Evolutionary conservation across 2,888 invertebrate genomes (phyloP).

Genomic region (Muscina levida): DNA sequence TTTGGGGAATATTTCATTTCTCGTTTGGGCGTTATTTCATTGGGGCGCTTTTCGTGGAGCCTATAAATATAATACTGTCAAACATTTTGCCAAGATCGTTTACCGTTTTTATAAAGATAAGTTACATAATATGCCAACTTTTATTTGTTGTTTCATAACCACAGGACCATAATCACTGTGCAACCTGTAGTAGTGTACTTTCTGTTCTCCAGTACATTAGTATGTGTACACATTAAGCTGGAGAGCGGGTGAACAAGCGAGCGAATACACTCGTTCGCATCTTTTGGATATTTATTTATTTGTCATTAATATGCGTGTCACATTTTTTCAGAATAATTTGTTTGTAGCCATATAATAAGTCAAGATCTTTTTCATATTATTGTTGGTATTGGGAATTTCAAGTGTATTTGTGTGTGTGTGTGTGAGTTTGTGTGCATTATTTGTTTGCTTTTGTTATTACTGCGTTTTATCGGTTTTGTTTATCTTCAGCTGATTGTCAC

Average conservation of each 20-base stretch:
- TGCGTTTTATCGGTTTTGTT: conserved; percentile 15
- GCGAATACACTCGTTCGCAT: background rate
- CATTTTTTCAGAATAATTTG: conserved; percentile 64
- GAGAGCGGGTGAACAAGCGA: background rate
- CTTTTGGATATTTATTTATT: conserved; percentile 18
- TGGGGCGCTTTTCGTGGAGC: no score
- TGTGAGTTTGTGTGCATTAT: background rate
- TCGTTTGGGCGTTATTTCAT: no score
- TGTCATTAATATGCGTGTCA: conserved; percentile 58
- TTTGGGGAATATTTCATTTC: no score
- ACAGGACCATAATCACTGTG: no score
- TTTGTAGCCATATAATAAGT: conserved; percentile 45
- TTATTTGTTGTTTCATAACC: no score
- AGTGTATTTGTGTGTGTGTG: background rate
- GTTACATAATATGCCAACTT: no score
- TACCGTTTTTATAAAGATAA: no score
- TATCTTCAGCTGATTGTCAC: conserved; percentile 18
- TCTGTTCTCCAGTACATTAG: background rate
- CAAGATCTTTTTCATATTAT: conserved; percentile 22
- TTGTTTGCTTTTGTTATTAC: conserved; percentile 15
- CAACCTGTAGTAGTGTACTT: no score
- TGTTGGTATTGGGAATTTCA: conserved; percentile 7
- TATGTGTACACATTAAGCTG: no score
- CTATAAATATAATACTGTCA: no score
- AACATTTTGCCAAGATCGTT: no score